Conservation (phyloP, 2,888 invertebrate genomes). For the Cantharis nigra region DNA sequence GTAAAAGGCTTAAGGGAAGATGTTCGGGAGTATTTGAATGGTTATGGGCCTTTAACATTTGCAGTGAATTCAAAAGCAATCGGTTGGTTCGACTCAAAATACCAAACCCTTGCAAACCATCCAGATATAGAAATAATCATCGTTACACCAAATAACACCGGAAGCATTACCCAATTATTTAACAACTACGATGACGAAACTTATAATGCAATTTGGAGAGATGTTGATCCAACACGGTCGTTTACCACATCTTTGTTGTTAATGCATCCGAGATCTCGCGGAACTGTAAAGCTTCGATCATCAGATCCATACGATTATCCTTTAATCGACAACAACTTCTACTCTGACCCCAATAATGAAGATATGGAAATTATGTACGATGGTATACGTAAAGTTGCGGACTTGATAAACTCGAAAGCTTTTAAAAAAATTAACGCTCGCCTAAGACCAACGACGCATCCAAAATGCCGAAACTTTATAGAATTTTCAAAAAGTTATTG, state of each 20-base stretch:
- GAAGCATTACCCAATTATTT: neutral
- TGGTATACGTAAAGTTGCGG: slow-evolving; percentile 55
- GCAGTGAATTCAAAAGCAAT: slow-evolving; percentile 37
- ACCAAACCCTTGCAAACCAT: slow-evolving; percentile 12
- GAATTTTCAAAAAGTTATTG: too few species aligned
- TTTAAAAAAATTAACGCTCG: slow-evolving; percentile 63
- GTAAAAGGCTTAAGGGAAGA: slow-evolving; percentile 8
- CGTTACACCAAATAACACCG: slow-evolving; percentile 12
- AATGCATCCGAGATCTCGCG: slow-evolving; percentile 41
- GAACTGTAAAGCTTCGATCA: slow-evolving; percentile 39
- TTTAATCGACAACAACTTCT: slow-evolving; percentile 39
- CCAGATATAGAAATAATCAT: slow-evolving; percentile 30
- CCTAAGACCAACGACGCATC: slow-evolving; percentile 48
- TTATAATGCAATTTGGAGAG: slow-evolving; percentile 3
- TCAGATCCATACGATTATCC: slow-evolving; percentile 43
- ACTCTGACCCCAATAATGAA: slow-evolving; percentile 56
- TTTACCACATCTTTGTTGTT: slow-evolving; percentile 32
- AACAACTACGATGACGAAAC: slow-evolving; percentile 6
- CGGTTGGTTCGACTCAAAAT: slow-evolving; percentile 24
- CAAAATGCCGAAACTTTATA: too few species aligned
- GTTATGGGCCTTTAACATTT: slow-evolving; percentile 33
- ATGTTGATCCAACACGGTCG: slow-evolving; percentile 25
- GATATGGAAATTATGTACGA: slow-evolving; percentile 67
- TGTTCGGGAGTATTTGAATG: slow-evolving; percentile 32
- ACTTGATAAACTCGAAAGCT: slow-evolving; percentile 56